These are phyloP conservation scores for Tetraneura akinire DNA, from an alignment of 1,140 invertebrate species.

Conservation along the genomic window DNA sequence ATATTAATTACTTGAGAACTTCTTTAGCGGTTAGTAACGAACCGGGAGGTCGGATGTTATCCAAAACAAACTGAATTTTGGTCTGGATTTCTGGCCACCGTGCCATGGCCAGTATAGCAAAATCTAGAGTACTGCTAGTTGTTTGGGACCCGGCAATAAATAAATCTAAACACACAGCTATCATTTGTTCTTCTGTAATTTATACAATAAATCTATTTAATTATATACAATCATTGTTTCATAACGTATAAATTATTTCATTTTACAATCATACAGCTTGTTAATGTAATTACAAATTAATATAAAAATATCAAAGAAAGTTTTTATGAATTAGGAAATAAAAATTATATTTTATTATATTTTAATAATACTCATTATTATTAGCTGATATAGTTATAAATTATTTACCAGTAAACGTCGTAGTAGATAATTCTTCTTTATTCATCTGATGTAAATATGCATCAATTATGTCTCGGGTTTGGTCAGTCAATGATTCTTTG, in stretches of 20 bases:
- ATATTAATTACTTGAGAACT: slow-evolving; percentile 58
- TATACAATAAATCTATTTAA: background rate
- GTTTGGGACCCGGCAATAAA: slow-evolving; percentile 74
- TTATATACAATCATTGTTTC: no score
- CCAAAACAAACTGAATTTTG: slow-evolving; percentile 69
- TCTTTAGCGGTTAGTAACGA: slow-evolving; percentile 56
- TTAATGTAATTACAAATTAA: no score
- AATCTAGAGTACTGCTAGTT: slow-evolving; percentile 72
- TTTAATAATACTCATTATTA: no score
- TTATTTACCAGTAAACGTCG: slow-evolving; percentile 66
- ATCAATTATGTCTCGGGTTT: slow-evolving; percentile 73
- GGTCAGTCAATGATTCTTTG: slow-evolving; percentile 60
- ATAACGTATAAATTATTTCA: no score
- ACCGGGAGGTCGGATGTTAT: slow-evolving; percentile 59
- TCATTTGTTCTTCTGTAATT: slow-evolving; percentile 68
- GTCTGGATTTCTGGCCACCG: slow-evolving; percentile 69
- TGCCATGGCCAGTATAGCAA: slow-evolving; percentile 71
- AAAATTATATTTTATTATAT: no score
- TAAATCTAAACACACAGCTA: slow-evolving; percentile 71
- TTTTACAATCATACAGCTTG: no score
- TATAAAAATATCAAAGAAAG: no score
- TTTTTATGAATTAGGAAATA: no score
- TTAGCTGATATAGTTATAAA: background rate
- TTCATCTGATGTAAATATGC: slow-evolving; percentile 74
- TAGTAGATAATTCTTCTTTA: slow-evolving; percentile 58